A percentile compares a stretch with the other conserved stretches of the same genome.
Conservation (phyloP, 2,113 vertebrate genomes). For the Lasiurus cinereus region DNA sequence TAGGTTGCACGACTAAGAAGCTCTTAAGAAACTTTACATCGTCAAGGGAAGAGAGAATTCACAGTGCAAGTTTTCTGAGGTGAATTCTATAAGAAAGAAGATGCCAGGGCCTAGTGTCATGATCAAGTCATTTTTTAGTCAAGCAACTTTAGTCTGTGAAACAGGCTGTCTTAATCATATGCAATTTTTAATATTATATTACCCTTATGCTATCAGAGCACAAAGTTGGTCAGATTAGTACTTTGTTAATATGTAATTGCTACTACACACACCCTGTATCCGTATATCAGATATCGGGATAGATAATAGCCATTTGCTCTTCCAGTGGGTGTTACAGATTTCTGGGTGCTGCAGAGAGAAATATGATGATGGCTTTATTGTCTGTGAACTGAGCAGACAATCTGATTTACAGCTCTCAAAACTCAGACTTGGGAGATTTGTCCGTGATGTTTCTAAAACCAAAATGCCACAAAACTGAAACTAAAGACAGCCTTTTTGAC, state of each 20-base stretch:
- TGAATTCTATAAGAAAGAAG: not conserved
- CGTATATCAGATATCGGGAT: not conserved
- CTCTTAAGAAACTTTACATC: not conserved
- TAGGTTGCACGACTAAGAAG: not conserved
- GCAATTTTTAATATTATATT: not conserved
- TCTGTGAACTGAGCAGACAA: not conserved
- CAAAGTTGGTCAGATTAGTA: not conserved
- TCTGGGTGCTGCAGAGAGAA: not conserved
- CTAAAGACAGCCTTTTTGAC: not conserved
- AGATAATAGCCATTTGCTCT: not conserved
- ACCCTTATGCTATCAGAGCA: not conserved
- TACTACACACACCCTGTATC: not conserved
- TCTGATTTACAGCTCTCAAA: constrained; percentile 24
- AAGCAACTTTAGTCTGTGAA: not conserved
- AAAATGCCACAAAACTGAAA: not conserved
- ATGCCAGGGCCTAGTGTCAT: not conserved
- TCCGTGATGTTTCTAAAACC: constrained; percentile 23
- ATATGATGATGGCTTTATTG: not conserved
- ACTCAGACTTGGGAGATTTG: not conserved
- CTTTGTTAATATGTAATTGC: not conserved
- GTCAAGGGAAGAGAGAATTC: not conserved
- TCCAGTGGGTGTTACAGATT: not conserved
- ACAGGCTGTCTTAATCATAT: not conserved
- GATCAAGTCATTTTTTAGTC: not conserved
- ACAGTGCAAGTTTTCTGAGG: not conserved